Percentiles rank a stretch among this genome's conserved stretches.
Evolutionary conservation across 2,113 vertebrate genomes (phyloP).

Genomic region (Pseudorhombus dupliciocellatus): DNA sequence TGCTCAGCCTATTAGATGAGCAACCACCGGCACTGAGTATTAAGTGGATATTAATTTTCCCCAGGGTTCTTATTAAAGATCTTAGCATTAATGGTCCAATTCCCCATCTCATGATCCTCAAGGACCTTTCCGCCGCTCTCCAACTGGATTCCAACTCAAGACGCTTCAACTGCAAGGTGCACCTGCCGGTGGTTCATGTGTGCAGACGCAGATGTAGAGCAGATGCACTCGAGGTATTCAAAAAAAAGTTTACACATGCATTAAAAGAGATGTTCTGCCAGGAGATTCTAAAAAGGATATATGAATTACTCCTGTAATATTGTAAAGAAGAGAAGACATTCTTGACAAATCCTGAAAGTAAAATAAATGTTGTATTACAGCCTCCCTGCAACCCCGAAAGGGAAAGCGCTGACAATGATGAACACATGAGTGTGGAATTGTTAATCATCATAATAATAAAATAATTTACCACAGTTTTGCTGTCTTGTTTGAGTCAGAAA

Average conservation of each 20-base stretch:
- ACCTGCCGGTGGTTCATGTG: background rate
- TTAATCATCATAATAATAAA: too few species aligned
- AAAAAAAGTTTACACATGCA: background rate
- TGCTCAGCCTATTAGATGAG: constrained; percentile 60
- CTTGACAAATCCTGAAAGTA: too few species aligned
- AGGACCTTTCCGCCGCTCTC: constrained; percentile 57
- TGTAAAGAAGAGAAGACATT: too few species aligned
- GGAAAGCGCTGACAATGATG: background rate
- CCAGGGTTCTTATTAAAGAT: constrained; percentile 76
- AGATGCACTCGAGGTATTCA: background rate
- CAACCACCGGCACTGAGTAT: constrained; percentile 66
- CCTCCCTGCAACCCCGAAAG: background rate
- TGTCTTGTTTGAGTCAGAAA: background rate
- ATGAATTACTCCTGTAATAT: too few species aligned
- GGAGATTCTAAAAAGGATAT: background rate
- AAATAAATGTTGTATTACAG: background rate
- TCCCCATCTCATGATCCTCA: constrained; percentile 71
- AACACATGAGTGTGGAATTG: background rate
- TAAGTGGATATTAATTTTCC: constrained; percentile 80
- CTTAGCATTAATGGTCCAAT: constrained; percentile 75
- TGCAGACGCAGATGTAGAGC: background rate
- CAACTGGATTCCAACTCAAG: constrained; percentile 34
- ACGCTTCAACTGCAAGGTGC: constrained; percentile 12
- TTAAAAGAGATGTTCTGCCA: background rate
- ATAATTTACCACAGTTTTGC: too few species aligned